Conservation (phyloP, 2,113 vertebrate genomes). For the Gasterosteus nipponicus region DNA sequence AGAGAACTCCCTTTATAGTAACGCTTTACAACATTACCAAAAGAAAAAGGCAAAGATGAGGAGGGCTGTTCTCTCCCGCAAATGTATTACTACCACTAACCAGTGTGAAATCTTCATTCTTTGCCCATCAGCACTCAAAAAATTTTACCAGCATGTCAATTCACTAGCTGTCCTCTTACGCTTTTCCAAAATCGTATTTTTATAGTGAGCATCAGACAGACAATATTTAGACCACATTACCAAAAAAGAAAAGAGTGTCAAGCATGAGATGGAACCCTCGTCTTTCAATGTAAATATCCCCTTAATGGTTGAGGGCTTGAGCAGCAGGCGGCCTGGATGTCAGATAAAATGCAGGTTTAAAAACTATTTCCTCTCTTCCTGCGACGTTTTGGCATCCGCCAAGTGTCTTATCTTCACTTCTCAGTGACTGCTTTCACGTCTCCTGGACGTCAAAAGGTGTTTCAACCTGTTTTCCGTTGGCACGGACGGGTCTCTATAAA, state of each 20-base stretch:
- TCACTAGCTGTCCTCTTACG: slow-evolving; percentile 13
- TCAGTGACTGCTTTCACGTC: slow-evolving; percentile 13
- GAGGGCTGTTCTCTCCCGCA: no score
- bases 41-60: no score
- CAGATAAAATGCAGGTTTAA: slow-evolving; percentile 29
- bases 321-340: slow-evolving; percentile 30
- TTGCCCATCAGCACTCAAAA: slow-evolving; percentile 11
- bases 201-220: slow-evolving; percentile 63
- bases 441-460: slow-evolving; percentile 2
- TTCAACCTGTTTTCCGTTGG: background rate
- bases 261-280: no score
- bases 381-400: slow-evolving; percentile 7
- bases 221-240: no score
- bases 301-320: no score
- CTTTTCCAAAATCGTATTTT: slow-evolving; percentile 35
- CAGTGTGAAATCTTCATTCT: background rate
- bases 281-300: no score
- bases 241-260: no score
- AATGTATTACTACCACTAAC: no score
- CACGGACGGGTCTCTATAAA: background rate
- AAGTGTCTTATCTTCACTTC: slow-evolving; percentile 6
- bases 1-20: no score
- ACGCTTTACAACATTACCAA: no score
- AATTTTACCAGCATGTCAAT: slow-evolving; percentile 26
- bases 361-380: slow-evolving; percentile 18